A percentile compares a stretch with the other conserved stretches of the same genome.
phyloP scores from a whole-genome alignment of 2,797 vertebrate species.

The Alosa sapidissima region DNA sequence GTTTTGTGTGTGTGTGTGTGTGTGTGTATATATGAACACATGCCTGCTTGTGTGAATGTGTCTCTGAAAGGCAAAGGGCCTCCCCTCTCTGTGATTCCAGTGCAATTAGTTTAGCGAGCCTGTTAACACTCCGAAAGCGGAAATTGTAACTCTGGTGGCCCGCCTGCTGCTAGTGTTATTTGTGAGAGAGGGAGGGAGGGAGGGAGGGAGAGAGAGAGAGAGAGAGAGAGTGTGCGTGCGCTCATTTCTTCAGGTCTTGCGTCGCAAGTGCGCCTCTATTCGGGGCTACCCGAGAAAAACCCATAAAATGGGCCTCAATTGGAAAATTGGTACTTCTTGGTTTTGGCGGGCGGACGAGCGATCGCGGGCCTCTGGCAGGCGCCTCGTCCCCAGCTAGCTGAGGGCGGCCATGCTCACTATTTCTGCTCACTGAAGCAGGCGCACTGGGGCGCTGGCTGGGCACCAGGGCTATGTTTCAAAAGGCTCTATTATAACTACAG shows the following conservation, averaged over 20 bases:
- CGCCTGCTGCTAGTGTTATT: slow-evolving; percentile 44
- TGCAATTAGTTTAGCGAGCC: slow-evolving; percentile 21
- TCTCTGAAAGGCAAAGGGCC: not conserved
- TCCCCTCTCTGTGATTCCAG: not conserved
- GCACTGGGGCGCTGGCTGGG: not conserved
- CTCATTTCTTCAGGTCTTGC: slow-evolving; percentile 36
- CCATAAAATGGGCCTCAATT: slow-evolving; percentile 54
- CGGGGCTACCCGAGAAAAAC: slow-evolving; percentile 40
- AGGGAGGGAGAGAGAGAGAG: slow-evolving; percentile 25
- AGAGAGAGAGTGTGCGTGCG: not conserved
- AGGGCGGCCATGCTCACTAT: not conserved
- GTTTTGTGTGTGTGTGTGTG: not conserved
- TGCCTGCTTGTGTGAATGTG: not conserved
- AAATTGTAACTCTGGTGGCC: slow-evolving; percentile 41
- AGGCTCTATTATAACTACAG: no score
- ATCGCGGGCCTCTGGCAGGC: slow-evolving; percentile 19
- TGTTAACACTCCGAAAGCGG: slow-evolving; percentile 25
- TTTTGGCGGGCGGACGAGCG: slow-evolving; percentile 27
- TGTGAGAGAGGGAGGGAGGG: slow-evolving; percentile 27
- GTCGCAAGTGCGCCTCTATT: slow-evolving; percentile 31
- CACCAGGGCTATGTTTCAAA: not conserved
- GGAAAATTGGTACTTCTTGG: slow-evolving; percentile 47
- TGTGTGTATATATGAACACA: not conserved
- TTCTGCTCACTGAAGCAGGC: slow-evolving; percentile 22
- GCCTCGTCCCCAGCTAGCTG: slow-evolving; percentile 29